Base-by-base conservation (phyloP, 1,140 invertebrate species). In the Pollicipes pollicipes region DNA sequence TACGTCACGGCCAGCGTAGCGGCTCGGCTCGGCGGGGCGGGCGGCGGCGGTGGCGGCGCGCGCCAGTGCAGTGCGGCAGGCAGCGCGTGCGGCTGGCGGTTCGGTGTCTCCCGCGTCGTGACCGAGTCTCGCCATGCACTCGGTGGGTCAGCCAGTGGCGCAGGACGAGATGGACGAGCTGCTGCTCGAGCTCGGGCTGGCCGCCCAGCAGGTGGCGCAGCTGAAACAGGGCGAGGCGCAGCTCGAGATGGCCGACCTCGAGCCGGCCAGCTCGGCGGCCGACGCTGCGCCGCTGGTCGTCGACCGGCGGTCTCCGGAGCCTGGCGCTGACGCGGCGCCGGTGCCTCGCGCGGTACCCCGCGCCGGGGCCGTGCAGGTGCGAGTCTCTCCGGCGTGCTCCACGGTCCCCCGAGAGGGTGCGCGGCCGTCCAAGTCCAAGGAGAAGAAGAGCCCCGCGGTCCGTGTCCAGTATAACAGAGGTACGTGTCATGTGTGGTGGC, bases 161-260 rank as follows among this genome's bases (percentile, higher is more conserved):
- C 64, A 66, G 64, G 64, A 66, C 26, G 64, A 66, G 64, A 66
- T 66, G 64, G 64, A 66, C 27, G 27, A 28, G 27, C 64, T 66
- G 17, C 64, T 66, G 64, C 64, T 66, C 10, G 64, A 66, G 64
- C n/a, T 66, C 24, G 64, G 64, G 6, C 28, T 27, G 17, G 64
- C 64, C 27, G 27, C n/a, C 28, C 64, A 66, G 64, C 64, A 66
- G 64, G 64, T 58, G 45, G 45, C 45, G 10, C 45, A 21, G 45
- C 45, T 58, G 45, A 58, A 58, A 21, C 13, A 58, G 13, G 45
- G 45, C 17, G 45, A 58, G n/a, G n/a, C n/a, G n/a, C n/a, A n/a
- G 45, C 45, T 10, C 45, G 45, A 58, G 13, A 10, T 58, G 45
- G 45, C 45, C 13, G 13, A 58, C 13, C 6, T 24, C 13, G 45